phyloP scores from a whole-genome alignment of 2,113 vertebrate genomes.

The Hippoglossus stenolepis region DNA sequence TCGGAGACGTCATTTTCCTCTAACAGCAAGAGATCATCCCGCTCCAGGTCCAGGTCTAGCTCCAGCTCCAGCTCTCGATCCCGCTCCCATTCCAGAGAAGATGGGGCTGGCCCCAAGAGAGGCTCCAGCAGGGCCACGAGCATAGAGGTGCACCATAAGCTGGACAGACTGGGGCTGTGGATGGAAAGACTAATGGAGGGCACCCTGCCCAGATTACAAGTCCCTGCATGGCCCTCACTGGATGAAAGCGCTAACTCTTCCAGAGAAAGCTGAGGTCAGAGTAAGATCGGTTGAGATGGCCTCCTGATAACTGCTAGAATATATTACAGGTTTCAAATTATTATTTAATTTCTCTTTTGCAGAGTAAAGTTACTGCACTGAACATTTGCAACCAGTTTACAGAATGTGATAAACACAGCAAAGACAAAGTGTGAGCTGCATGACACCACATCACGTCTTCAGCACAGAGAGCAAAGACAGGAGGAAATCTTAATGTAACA shows the following conservation, averaged over 20 bases:
- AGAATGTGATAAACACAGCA: not conserved
- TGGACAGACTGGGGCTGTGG: slow-evolving; percentile 92
- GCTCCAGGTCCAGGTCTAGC: slow-evolving; percentile 75
- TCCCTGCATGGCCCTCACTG: slow-evolving; percentile 88
- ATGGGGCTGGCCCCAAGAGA: slow-evolving; percentile 39
- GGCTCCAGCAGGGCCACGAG: slow-evolving; percentile 78
- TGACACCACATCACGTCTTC: not conserved
- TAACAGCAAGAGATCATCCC: slow-evolving; percentile 66
- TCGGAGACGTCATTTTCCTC: slow-evolving; percentile 70
- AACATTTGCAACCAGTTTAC: slow-evolving; percentile 21
- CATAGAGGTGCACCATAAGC: slow-evolving; percentile 88
- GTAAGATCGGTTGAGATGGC: not conserved
- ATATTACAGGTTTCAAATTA: slow-evolving; percentile 13
- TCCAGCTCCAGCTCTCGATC: slow-evolving; percentile 77
- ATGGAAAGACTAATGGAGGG: slow-evolving; percentile 95
- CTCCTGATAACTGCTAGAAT: slow-evolving; percentile 5
- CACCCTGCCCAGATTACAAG: slow-evolving; percentile 89
- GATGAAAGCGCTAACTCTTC: slow-evolving; percentile 60
- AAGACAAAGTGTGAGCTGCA: slow-evolving; percentile 10
- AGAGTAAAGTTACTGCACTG: slow-evolving; percentile 10
- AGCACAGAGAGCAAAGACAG: not conserved
- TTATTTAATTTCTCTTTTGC: slow-evolving; percentile 28
- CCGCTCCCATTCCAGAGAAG: slow-evolving; percentile 76
- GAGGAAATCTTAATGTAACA: not conserved
- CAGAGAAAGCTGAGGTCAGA: slow-evolving; percentile 60